Base-by-base conservation (phyloP, 2,113 vertebrate genomes). In the Gambusia affinis region DNA sequence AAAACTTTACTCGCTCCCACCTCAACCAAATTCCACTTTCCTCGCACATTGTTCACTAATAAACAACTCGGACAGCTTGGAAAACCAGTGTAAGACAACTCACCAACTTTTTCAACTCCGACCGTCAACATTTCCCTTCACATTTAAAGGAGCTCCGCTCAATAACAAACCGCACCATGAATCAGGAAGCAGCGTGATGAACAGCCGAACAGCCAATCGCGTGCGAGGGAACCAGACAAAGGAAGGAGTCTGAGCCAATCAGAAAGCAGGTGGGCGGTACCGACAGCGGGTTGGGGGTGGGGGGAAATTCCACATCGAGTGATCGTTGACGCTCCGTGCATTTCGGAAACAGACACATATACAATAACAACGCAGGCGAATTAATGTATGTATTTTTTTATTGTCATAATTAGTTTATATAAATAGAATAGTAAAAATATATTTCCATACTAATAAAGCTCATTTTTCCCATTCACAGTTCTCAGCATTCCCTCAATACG, bases 291-390 rank as follows among this genome's bases (percentile, higher is more conserved):
- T 8, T 8, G 24, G 82, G 92, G 91, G 92, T 91, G 93, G n/a
- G 83, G 92, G 92, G 93, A 91, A 94, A 93, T 94, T 94, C 94
- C 93, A 79, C 62, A 24, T 6, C 11, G 7, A 57, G 51, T 22
- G 22, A 51, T 24, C 39, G 27, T 64, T 81, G 47, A 68, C 22
- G 14, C 27, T 30, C 29, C 63, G 29, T 1, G 3, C 39, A 11
- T n/a, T n/a, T 12, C 70, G 42, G 75, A 83, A 77, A 65, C 51
- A 33, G 33, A 6, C 4, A 51, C 11, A 4, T 19, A 51, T 0
- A 54, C 47, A 24, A 19, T 22, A 37, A 74, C 62, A 33, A 73
- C 12, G 62, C 24, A 27, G 0, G 61, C 19, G 31, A 37, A 22
- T 0, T 1, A 51, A 51, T 44, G 2, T 4, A 3, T 44, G 2